Base-by-base conservation (phyloP, 2,888 invertebrate species). In the Athripsodes cinereus region DNA sequence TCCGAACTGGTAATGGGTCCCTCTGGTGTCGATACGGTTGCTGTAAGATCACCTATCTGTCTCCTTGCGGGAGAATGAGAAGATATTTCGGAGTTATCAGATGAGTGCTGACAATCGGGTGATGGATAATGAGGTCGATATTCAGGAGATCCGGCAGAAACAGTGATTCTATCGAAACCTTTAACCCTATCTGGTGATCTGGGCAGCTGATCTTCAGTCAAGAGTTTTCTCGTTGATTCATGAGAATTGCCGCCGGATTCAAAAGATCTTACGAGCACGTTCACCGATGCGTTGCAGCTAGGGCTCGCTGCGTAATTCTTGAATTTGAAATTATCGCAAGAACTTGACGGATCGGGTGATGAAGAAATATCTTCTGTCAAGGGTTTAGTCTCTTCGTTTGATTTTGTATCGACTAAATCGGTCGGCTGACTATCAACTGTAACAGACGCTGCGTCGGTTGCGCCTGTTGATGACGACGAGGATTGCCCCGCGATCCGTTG, bases 401-500 rank as follows among this genome's bases (percentile, higher is more conserved):
- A 26, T 26, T 26, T 26, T 26, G 26, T 6, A 26, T 26, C 10
- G 10, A 26, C 26, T 26, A 26, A 26, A 6, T 26, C 26, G 26
- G 3, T 47, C 6, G 47, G 21, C 47, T 47, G 20, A 18, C 22
- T 22, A 48, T 55, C 48, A 20, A 19, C 40, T 68, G 52, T 64
- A 34, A 21, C 46, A 68, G 52, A 64, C 66, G 61, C 66, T 69
- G 59, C 70, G 58, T 62, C 67, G 58, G 40, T 64, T 65, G 44
- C 68, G 68, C n/a, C 40, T n/a, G n/a, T 40, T 13, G 40, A 8
- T 64, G 68, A 64, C 52, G 68, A 68, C 40, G 68, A 62, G 3
- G 69, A 68, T 21, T 31, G 21, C n/a, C 49, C 49, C 19, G 53
- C 16, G 19, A 50, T 26, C 20, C 76, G 74, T 76, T 74, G 78